Evolutionary conservation across 2,113 vertebrate genomes (phyloP).

Genomic region (Boleophthalmus pectinirostris): DNA sequence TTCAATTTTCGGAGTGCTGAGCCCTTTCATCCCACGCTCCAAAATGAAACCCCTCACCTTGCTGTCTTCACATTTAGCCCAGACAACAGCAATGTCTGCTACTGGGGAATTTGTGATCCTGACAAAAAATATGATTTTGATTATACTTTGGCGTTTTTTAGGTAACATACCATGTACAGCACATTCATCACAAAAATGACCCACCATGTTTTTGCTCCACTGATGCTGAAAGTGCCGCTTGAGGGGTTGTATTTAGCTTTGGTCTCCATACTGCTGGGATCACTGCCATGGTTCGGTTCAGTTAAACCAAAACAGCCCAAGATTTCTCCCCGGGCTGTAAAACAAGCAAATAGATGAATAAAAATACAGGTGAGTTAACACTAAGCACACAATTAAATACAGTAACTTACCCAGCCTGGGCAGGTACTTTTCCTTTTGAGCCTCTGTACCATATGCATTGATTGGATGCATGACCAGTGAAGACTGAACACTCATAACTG

Average conservation of each 20-base stretch:
- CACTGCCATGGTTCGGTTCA: conserved; percentile 87
- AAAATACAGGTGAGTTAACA: background rate
- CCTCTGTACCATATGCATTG: conserved; percentile 81
- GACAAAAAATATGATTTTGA: background rate
- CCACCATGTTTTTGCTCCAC: conserved; percentile 85
- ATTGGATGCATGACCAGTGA: conserved; percentile 91
- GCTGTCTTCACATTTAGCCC: conserved; percentile 85
- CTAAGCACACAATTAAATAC: background rate
- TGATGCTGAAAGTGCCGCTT: conserved; percentile 78
- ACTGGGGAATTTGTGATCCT: conserved; percentile 94
- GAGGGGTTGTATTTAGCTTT: conserved; percentile 75
- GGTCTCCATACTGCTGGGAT: conserved; percentile 84
- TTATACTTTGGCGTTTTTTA: background rate
- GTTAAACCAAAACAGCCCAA: conserved; percentile 87
- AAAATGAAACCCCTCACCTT: conserved; percentile 85
- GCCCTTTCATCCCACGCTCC: conserved; percentile 85
- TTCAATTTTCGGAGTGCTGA: conserved; percentile 86
- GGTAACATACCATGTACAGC: background rate
- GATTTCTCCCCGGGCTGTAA: conserved; percentile 81
- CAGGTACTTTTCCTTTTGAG: conserved; percentile 85
- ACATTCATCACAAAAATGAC: background rate
- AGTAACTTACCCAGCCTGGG: conserved; percentile 79
- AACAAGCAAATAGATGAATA: background rate
- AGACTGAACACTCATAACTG: conserved; percentile 89
- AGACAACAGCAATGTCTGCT: conserved; percentile 88